Conservation (phyloP, 2,888 invertebrate species). For the Nudaria mundana region DNA sequence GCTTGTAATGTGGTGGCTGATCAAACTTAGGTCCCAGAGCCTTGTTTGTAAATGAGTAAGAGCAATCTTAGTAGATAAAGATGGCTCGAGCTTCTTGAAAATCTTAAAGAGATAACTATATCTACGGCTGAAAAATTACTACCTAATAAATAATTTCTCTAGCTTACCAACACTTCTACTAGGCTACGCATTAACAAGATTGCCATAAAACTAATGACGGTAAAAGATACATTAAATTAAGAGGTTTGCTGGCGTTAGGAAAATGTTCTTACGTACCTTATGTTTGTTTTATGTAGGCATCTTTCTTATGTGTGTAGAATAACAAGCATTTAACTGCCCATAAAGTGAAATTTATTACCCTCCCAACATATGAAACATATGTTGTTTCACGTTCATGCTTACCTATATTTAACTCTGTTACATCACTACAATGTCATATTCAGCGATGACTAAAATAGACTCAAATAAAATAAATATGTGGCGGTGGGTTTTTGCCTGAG, state of each 20-base stretch:
- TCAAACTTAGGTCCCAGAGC: no score
- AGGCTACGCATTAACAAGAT: constrained; percentile 18
- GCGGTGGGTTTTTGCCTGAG: no score
- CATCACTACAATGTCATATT: no score
- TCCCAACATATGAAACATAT: constrained; percentile 56
- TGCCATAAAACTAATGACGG: constrained; percentile 35
- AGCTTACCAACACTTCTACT: no score
- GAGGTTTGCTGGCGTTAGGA: constrained; percentile 17
- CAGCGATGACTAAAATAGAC: no score
- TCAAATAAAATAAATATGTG: no score
- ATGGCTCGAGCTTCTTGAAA: no score
- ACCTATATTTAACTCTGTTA: constrained; percentile 25
- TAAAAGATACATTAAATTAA: constrained; percentile 38
- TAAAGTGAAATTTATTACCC: constrained; percentile 63
- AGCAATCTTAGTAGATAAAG: no score
- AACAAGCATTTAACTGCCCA: constrained; percentile 70
- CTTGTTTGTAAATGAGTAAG: no score
- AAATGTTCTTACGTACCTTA: constrained; percentile 43
- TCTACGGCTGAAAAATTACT: no score
- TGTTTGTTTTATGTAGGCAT: constrained; percentile 47
- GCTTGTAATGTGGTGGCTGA: no score
- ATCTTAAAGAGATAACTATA: no score
- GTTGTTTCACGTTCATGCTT: constrained; percentile 45
- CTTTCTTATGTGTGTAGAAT: constrained; percentile 58
- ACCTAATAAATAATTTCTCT: not conserved